These are phyloP conservation scores for Tauraco hartlaubi DNA, from an alignment of 2,797 vertebrate species.

Conservation along the genomic window DNA sequence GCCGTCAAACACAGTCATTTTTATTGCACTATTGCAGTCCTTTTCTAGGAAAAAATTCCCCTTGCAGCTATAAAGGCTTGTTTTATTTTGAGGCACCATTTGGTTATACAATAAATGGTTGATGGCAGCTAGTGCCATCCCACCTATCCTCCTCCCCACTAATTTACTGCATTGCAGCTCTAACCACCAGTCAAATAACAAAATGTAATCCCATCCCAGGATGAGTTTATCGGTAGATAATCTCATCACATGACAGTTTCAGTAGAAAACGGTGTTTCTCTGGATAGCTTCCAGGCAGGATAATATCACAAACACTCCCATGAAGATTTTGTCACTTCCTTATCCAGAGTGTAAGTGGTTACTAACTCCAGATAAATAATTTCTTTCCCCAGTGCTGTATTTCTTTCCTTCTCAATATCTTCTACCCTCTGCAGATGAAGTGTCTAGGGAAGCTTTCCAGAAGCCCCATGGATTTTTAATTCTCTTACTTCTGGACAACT, in stretches of 20 bases:
- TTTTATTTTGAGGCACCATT: neutral
- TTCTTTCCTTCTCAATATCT: slow-evolving; percentile 54
- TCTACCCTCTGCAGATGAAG: slow-evolving; percentile 22
- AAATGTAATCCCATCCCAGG: slow-evolving; percentile 32
- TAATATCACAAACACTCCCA: slow-evolving; percentile 66
- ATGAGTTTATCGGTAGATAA: slow-evolving; percentile 48
- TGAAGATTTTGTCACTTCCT: slow-evolving; percentile 74
- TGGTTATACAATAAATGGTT: neutral
- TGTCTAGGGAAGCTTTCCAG: slow-evolving; percentile 67
- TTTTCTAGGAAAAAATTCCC: neutral
- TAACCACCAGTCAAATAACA: slow-evolving; percentile 11
- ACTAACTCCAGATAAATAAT: slow-evolving; percentile 72
- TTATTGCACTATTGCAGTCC: neutral
- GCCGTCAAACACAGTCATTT: neutral
- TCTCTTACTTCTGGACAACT: neutral
- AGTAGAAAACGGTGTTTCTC: slow-evolving; percentile 49
- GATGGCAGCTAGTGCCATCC: neutral
- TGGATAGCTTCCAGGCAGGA: slow-evolving; percentile 59
- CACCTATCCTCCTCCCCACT: neutral
- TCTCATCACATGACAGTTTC: slow-evolving; percentile 61
- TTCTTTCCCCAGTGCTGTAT: slow-evolving; percentile 38
- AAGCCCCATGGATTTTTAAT: slow-evolving; percentile 9
- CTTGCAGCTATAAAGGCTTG: neutral
- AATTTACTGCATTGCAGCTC: neutral
- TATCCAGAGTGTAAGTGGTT: slow-evolving; percentile 70